phyloP scores from a whole-genome alignment of 64 coral and sea anemone species.

The Trachythela sp. region DNA sequence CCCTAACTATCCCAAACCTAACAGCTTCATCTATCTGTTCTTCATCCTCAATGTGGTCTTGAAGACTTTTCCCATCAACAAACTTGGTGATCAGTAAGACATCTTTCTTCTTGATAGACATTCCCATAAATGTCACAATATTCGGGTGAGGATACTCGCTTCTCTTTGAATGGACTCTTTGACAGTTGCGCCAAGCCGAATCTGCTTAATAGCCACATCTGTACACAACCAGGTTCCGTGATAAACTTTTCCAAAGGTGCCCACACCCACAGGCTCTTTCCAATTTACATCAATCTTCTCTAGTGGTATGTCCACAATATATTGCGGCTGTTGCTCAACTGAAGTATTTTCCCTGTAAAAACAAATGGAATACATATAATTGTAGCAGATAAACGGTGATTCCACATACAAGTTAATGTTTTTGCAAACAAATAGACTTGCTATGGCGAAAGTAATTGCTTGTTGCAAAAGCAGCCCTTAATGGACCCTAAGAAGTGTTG shows the following conservation, averaged over 20 bases:
- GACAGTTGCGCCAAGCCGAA: background rate
- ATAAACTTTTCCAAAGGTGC: constrained; percentile 35
- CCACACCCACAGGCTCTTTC: constrained; percentile 8
- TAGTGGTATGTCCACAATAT: too few relatives aligned
- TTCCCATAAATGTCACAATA: constrained; percentile 44
- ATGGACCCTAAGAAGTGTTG: too few relatives aligned
- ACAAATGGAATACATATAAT: too few relatives aligned
- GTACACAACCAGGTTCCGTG: constrained; percentile 40
- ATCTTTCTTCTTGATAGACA: constrained; percentile 33
- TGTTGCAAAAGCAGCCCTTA: too few relatives aligned
- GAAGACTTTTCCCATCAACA: constrained; percentile 36
- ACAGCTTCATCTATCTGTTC: background rate
- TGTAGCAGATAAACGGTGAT: too few relatives aligned
- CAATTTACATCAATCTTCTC: background rate
- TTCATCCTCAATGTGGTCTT: constrained; percentile 55
- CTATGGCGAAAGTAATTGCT: too few relatives aligned
- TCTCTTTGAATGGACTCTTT: constrained; percentile 14
- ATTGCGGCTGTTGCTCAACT: too few relatives aligned
- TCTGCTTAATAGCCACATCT: constrained; percentile 37
- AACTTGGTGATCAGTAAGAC: constrained; percentile 36
- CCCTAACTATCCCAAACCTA: background rate
- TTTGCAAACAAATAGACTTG: too few relatives aligned
- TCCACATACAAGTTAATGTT: too few relatives aligned
- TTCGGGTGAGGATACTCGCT: constrained; percentile 25
- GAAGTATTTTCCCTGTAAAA: too few relatives aligned